Evolutionary conservation across 2,113 vertebrate genomes (phyloP), one percentile per base, ranked within the genome.

Genomic region (Alethe castanea): DNA sequence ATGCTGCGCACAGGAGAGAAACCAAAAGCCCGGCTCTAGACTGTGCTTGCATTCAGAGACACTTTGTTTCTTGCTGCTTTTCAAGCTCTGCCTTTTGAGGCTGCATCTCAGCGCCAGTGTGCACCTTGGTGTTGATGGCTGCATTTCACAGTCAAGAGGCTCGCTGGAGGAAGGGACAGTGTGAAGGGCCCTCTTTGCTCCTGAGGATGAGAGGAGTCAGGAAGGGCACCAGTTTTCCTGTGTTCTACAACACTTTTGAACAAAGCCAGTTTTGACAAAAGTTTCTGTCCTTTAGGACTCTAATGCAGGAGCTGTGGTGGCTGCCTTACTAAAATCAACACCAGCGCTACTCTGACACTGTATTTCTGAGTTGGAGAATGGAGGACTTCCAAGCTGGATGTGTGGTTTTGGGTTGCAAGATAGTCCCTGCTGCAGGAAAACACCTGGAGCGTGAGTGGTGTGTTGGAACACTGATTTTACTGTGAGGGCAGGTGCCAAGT

Each of bases 1-100:
- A 14, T 56, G 12, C 60, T 29, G 24, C 38, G n/a, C 3, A 1
- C 5, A 16, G 64, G 28, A 73, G 54, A 61, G 38, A 45, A 81
- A 45, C 17, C 42, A 59, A 70, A 23, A 7, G 11, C 28, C 24
- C 4, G 1, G 28, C 56, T 94, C 24, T 60, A 1, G 1, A 2
- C 3, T n/a, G 48, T 0, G 0, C 42, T 81, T 20, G 25, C 2
- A 0, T 71, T 89, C 44, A 10, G 47, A 59, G 61, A 64, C 33
- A 28, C 38, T 52, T 73, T 11, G 6, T 25, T 78, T 70, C 50
- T 91, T 69, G 38, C 28, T 42, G 60, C 48, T 2, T 1, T 45
- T 76, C 0, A 0, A 8, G 36, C 42, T 73, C 47, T 81, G 38
- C 33, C 15, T 79, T 69, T 28, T 35, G 54, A 79, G 59, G 42